Evolutionary conservation across 2,888 invertebrate genomes (phyloP).

Genomic region (Limnephilus rhombicus): DNA sequence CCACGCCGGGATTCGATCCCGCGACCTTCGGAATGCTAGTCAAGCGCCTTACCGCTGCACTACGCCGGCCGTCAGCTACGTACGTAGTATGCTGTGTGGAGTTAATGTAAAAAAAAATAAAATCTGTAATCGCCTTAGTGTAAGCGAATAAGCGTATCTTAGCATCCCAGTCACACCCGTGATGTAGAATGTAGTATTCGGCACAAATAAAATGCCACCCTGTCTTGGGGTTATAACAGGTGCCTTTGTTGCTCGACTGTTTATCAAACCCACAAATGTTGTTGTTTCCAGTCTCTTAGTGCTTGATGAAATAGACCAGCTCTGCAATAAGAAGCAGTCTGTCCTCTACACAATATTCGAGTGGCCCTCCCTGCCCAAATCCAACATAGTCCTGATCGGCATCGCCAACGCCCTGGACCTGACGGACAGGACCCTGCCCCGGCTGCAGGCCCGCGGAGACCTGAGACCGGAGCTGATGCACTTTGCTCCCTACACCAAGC

Average conservation of each 20-base stretch:
- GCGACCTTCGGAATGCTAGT: too few species aligned
- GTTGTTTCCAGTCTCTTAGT: slow-evolving; percentile 83
- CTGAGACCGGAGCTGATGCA: slow-evolving; percentile 88
- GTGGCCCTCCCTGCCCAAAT: slow-evolving; percentile 87
- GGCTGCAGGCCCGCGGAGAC: slow-evolving; percentile 87
- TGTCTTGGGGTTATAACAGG: too few species aligned
- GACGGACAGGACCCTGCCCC: slow-evolving; percentile 92
- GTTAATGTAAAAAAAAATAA: too few species aligned
- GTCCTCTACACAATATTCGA: slow-evolving; percentile 96
- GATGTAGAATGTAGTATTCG: too few species aligned
- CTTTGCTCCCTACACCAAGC: slow-evolving; percentile 94
- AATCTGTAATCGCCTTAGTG: too few species aligned
- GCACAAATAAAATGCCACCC: too few species aligned
- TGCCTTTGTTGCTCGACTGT: not conserved
- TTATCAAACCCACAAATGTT: not conserved
- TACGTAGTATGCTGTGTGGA: too few species aligned
- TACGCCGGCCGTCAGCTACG: too few species aligned
- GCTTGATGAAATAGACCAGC: slow-evolving; percentile 96
- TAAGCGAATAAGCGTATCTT: too few species aligned
- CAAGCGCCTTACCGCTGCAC: too few species aligned
- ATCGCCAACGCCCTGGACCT: slow-evolving; percentile 97
- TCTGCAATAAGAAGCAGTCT: slow-evolving; percentile 89
- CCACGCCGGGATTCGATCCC: too few species aligned
- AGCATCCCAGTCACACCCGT: too few species aligned
- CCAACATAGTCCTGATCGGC: slow-evolving; percentile 89